Evolutionary conservation across 2,888 invertebrate genomes (phyloP).

Genomic region (Lysandra coridon): DNA sequence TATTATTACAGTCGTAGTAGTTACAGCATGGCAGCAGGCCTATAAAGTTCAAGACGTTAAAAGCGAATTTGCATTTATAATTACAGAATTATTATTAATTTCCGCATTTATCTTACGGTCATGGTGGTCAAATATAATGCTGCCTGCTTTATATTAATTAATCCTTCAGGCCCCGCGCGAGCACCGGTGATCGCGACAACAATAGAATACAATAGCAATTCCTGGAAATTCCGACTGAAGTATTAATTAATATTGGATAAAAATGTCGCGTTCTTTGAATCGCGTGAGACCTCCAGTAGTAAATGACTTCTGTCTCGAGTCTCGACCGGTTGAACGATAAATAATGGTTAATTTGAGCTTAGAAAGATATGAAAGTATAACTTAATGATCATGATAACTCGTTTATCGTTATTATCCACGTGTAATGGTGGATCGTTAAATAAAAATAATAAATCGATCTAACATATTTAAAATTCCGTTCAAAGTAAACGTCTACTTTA

Average conservation of each 20-base stretch:
- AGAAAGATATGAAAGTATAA: constrained; percentile 12
- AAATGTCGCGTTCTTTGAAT: constrained; percentile 4
- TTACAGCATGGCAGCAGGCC: background rate
- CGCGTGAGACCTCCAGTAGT: background rate
- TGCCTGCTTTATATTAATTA: background rate
- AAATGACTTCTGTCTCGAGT: background rate
- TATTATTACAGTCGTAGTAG: background rate
- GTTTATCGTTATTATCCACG: background rate
- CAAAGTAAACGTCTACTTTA: background rate
- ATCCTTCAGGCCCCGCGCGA: too few relatives aligned
- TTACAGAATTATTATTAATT: background rate
- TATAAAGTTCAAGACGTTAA: background rate
- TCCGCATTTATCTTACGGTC: background rate
- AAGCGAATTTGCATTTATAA: background rate
- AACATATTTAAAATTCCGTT: background rate
- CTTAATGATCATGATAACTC: constrained; percentile 5
- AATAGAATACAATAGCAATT: too few relatives aligned
- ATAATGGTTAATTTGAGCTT: background rate
- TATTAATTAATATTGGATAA: background rate
- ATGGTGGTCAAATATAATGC: background rate
- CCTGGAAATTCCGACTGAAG: too few relatives aligned
- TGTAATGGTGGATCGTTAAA: background rate
- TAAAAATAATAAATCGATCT: background rate
- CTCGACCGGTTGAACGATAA: constrained; percentile 3
- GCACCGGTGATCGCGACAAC: too few relatives aligned